phyloP scores from a whole-genome alignment of 2,113 vertebrate species.

The Cephalopterus ornatus region DNA sequence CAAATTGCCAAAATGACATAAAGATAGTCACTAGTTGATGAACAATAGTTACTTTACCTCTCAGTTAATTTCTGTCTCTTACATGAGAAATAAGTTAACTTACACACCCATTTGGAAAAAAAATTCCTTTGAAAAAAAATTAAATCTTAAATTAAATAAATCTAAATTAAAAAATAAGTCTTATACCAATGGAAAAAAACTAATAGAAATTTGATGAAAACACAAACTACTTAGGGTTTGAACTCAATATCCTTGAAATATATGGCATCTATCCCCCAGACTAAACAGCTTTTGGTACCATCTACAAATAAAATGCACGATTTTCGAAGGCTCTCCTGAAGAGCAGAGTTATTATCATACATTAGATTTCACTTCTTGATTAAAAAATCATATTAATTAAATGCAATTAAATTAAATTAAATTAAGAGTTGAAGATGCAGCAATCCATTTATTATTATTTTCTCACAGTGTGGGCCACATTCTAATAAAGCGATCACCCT shows the following conservation, averaged over 20 bases:
- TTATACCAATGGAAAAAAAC: background rate
- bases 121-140: background rate
- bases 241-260: slow-evolving; percentile 35
- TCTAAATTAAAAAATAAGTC: too few species aligned
- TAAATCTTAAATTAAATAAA: too few species aligned
- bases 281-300: slow-evolving; percentile 23
- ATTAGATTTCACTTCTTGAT: slow-evolving; percentile 58
- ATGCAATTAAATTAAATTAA: slow-evolving; percentile 62
- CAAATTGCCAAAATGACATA: background rate
- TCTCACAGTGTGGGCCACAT: slow-evolving; percentile 35
- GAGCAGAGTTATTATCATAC: slow-evolving; percentile 50
- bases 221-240: background rate
- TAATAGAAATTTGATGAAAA: slow-evolving; percentile 2
- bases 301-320: slow-evolving; percentile 38
- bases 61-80: too few species aligned
- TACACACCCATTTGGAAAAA: background rate
- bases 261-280: background rate
- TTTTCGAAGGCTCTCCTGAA: slow-evolving; percentile 41
- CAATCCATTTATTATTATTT: slow-evolving; percentile 59
- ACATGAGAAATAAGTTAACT: background rate
- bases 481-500: slow-evolving; percentile 40
- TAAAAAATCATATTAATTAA: slow-evolving; percentile 69
- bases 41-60: background rate
- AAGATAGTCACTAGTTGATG: background rate
- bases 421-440: slow-evolving; percentile 59